Base-by-base conservation (phyloP, 2,888 invertebrate species). In the Dendrolimus houi region DNA sequence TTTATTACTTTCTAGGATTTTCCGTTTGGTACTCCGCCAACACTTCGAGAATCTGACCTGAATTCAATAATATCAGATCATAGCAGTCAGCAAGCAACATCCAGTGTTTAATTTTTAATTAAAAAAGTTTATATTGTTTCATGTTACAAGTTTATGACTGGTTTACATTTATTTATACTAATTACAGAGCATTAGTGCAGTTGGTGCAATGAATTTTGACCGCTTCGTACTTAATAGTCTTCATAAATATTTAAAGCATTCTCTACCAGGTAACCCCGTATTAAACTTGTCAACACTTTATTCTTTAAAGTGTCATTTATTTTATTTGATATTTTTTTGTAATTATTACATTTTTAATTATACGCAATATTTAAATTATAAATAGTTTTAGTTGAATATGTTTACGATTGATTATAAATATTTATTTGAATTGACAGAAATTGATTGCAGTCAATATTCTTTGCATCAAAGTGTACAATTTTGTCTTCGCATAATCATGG, bases 51-150 rank as follows among this genome's bases (percentile, higher is more conserved):
- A 41, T 83, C 89, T 0, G 90, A 90, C 55, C 68, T 90, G 9
- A 87, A 85, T 64, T 91, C 90, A 0, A 74, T 91, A 1, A 68
- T 89, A 8, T 91, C 91, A 8, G 91, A 91, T 60, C 89, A 87
- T 66, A 91, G 91, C 82, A 91, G 91, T 64, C 91, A 90, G 60
- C 91, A 91, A 61, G 89, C 90, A 1, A 91, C 91, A 52, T 91
- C 91, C 54, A 91, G 91, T 60, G 91, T 91, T 58, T 90, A 77
- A 54, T 9, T 53, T 13, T 12, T 8, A 53, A 53, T 14, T 53
- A 53, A 56, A 29, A 52, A 41, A 52, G 41, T 41, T 10, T 17
- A 13, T 17, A 52, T 40, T 41, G 9, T 41, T 41, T 53, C 41
- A 53, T 54, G 52, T n/a, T 55, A n/a, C 10, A 42, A 12, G 55